Percentiles rank a stretch among this genome's conserved stretches.
phyloP scores from a whole-genome alignment of 92 coral and sea anemone species.

The Desmophyllum pertusum region DNA sequence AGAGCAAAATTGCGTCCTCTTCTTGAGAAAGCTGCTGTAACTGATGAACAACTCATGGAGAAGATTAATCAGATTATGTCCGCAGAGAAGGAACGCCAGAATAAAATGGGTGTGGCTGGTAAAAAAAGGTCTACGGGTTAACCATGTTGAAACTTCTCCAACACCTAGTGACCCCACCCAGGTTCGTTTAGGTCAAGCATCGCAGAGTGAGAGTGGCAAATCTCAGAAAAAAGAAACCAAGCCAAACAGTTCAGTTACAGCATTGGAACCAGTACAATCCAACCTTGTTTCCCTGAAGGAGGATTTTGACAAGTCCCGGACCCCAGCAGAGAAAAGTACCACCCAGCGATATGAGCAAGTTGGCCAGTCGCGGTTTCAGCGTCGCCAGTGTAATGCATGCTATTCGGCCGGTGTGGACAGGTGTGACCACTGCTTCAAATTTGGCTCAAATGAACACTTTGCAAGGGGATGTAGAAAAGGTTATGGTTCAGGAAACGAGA shows the following conservation, averaged over 20 bases:
- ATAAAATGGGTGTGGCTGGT: slow-evolving; percentile 33
- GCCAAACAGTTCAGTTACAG: slow-evolving; percentile 2
- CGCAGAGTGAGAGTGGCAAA: neutral
- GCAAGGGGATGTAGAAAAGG: slow-evolving; percentile 56
- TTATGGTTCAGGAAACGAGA: slow-evolving; percentile 63
- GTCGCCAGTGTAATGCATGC: neutral
- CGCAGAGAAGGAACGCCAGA: slow-evolving; percentile 26
- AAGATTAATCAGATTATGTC: slow-evolving; percentile 36
- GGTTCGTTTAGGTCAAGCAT: neutral
- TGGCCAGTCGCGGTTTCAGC: neutral
- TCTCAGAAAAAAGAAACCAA: neutral
- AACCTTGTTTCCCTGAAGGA: neutral
- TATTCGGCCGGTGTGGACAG: neutral
- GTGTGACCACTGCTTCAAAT: slow-evolving; percentile 14
- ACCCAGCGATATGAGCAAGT: neutral
- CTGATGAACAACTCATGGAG: slow-evolving; percentile 50
- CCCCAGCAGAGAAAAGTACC: neutral
- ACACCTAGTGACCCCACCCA: neutral
- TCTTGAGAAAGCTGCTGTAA: slow-evolving; percentile 42
- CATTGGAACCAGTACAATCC: slow-evolving; percentile 14
- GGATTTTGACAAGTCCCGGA: neutral
- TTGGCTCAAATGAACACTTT: slow-evolving; percentile 45
- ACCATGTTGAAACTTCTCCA: neutral
- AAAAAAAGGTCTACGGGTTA: slow-evolving; percentile 9
- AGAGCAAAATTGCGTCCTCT: slow-evolving; percentile 60